These are phyloP conservation scores for Phrynocephalus forsythii DNA, from an alignment of 2,797 vertebrate species.

Conservation along the genomic window DNA sequence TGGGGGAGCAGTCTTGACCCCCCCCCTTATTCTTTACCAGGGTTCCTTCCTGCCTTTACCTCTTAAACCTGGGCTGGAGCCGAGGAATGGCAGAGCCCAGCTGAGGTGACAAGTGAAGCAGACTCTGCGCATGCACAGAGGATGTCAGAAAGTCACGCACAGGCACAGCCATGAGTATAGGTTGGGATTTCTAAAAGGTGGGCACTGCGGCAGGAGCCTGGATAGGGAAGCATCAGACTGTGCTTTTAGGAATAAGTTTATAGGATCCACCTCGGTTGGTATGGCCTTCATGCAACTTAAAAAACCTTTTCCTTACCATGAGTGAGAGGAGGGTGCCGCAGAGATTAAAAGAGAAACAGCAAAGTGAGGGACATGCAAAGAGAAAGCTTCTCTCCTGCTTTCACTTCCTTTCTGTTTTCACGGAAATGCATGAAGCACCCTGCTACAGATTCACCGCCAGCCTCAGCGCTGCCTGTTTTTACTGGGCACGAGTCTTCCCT, in stretches of 20 bases:
- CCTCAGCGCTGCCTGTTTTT: too few species aligned
- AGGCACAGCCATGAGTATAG: not conserved
- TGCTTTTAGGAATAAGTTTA: not conserved
- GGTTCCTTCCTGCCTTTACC: too few species aligned
- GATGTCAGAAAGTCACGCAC: too few species aligned
- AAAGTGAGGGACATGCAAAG: not conserved
- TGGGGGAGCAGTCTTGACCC: not conserved
- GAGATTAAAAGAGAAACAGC: too few species aligned
- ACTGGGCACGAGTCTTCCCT: too few species aligned
- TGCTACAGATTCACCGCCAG: too few species aligned
- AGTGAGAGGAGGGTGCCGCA: too few species aligned
- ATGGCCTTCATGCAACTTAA: too few species aligned
- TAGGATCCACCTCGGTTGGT: not conserved
- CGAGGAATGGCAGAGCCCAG: too few species aligned
- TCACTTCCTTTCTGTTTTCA: not conserved
- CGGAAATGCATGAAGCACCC: not conserved
- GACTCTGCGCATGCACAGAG: not conserved
- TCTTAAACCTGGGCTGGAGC: not conserved
- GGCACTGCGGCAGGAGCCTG: not conserved
- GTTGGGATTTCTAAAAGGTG: not conserved
- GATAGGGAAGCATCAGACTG: not conserved
- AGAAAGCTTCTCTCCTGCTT: not conserved
- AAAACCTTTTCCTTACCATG: too few species aligned
- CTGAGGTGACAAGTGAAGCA: not conserved
- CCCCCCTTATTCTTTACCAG: not conserved